Base-by-base conservation (phyloP, 2,113 vertebrate species). In the Hippopotamus amphibius region DNA sequence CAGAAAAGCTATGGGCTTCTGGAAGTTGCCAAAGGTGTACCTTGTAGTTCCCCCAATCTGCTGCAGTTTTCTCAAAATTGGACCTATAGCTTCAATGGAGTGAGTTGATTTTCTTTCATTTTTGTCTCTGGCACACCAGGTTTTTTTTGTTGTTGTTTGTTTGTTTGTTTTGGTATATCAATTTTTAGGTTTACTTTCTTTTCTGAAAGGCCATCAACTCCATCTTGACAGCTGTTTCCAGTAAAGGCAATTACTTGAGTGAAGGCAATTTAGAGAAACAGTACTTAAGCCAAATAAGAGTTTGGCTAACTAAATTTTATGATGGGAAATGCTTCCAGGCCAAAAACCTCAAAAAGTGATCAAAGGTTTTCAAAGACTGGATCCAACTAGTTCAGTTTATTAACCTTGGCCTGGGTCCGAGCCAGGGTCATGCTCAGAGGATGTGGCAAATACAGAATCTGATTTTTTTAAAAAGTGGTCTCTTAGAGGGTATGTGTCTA, bases 291-390 rank as follows among this genome's bases (percentile, higher is more conserved):
- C 93, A 90, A 87, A 22, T 63, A 76, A 81, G 92, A 96, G 90
- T 77, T 90, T 76, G n/a, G 93, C 72, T 69, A 91, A 89, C 97
- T 85, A 43, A 71, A 69, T 93, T 97, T 97, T 96, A 97, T 82
- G 92, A 92, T 96, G 97, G 80, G 76, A 97, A 97, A 74, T 95
- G 89, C 69, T 93, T 96, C 66, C 48, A 97, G 61, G 93, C 92
- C 92, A 68, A 65, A 97, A 96, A 76, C 80, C 95, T 98, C 87
- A 96, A 84, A 89, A 94, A 95, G 77, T 53, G 48, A 97, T 97
- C 92, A 97, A 97, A 97, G 96, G 37, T 96, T 97, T 97, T 95
- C 80, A 92, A 94, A 93, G 84, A 93, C 84, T 92, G 93, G 50
- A 92, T 97, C 68, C 61, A 97, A 30, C 30, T 53, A 46, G 65